Percentiles rank a stretch among this genome's conserved stretches.
Conservation (phyloP, 2,888 invertebrate genomes). For the Onthophagus sagittarius region DNA sequence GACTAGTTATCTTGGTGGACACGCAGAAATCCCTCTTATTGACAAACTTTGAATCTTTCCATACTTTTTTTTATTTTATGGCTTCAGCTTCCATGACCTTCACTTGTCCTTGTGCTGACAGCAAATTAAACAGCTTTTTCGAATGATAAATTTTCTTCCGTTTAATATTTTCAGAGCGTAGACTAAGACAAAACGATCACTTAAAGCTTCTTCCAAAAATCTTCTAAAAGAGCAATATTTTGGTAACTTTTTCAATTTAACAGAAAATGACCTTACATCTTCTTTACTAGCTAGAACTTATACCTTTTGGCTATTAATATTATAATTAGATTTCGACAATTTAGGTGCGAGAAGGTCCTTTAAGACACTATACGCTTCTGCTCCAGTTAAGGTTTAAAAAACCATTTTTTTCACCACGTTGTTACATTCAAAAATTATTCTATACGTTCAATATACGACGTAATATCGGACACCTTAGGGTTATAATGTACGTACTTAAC, state of each 20-base stretch:
- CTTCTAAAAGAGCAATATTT: not conserved
- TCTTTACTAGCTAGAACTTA: too few relatives aligned
- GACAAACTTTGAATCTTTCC: not conserved
- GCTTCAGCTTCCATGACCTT: not conserved
- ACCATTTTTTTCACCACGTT: too few relatives aligned
- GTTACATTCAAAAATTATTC: too few relatives aligned
- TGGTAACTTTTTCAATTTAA: not conserved
- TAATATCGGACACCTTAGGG: too few relatives aligned
- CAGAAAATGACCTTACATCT: too few relatives aligned
- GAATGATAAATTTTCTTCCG: not conserved
- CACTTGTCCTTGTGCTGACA: not conserved
- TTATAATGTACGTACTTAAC: too few relatives aligned
- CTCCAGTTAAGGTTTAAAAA: not conserved
- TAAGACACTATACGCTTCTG: not conserved
- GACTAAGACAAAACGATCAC: not conserved
- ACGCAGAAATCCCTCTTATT: not conserved
- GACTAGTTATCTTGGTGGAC: too few relatives aligned
- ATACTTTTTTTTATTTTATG: too few relatives aligned
- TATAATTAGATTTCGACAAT: not conserved
- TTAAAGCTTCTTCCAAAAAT: not conserved
- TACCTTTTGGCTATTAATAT: not conserved
- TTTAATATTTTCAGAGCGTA: not conserved
- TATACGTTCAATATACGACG: too few relatives aligned
- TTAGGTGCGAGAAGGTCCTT: not conserved
- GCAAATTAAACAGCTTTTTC: not conserved